phyloP scores from a whole-genome alignment of 2,797 vertebrate species.

The Leptodon cayanensis region DNA sequence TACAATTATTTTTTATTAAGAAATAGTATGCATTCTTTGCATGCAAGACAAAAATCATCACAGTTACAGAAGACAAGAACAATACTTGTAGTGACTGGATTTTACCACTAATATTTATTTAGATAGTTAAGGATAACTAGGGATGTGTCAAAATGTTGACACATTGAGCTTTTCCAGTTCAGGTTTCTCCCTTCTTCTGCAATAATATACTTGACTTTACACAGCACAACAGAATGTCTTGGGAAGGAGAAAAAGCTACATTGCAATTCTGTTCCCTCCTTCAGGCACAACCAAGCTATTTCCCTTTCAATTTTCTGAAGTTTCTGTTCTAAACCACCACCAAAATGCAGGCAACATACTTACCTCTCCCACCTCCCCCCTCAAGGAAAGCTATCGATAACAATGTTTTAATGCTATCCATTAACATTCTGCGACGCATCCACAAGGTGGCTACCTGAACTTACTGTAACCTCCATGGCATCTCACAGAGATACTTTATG shows the following conservation, averaged over 20 bases:
- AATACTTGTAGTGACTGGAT: neutral
- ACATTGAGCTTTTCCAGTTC: neutral
- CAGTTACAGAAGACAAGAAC: neutral
- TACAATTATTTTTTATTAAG: neutral
- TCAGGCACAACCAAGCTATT: neutral
- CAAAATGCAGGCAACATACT: neutral
- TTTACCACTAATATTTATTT: neutral
- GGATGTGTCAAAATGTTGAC: neutral
- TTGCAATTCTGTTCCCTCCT: neutral
- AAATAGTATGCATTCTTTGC: neutral
- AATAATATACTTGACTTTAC: neutral
- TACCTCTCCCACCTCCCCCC: too few relatives aligned
- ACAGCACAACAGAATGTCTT: neutral
- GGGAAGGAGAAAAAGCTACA: neutral
- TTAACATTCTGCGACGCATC: accelerated
- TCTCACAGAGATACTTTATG: neutral
- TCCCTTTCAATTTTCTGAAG: neutral
- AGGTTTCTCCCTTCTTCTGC: neutral
- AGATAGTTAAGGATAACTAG: neutral
- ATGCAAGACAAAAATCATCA: neutral
- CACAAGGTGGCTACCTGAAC: neutral
- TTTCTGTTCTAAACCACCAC: neutral
- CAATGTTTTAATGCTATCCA: too few relatives aligned
- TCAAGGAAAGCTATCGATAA: neutral
- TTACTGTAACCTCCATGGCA: neutral